Conservation (phyloP, 2,113 vertebrate species). For the Hypocryptadius cinnamomeus region DNA sequence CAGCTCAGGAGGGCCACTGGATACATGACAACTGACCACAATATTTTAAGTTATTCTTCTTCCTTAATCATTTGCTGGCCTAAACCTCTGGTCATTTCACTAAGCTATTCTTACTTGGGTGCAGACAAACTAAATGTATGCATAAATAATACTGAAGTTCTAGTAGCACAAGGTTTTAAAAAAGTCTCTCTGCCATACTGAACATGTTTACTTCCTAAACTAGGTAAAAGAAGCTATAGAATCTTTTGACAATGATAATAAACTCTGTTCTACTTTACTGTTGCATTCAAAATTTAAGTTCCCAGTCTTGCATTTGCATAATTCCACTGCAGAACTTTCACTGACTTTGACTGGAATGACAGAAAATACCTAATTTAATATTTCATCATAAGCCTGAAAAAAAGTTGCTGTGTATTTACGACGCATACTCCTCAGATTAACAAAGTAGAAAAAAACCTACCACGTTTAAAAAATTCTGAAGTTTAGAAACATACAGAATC, state of each 20-base stretch:
- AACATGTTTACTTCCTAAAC: neutral
- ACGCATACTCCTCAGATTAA: neutral
- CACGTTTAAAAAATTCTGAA: neutral
- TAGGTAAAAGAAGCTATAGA: neutral
- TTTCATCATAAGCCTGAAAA: neutral
- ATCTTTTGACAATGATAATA: neutral
- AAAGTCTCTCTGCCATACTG: neutral
- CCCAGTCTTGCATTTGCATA: neutral
- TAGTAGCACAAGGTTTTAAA: neutral
- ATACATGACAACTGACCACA: neutral
- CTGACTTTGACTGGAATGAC: neutral
- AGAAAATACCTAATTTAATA: neutral
- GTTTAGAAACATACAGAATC: neutral
- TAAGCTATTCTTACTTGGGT: neutral
- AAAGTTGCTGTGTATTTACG: neutral
- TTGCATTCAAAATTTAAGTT: neutral
- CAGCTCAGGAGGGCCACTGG: neutral
- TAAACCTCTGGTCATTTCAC: neutral
- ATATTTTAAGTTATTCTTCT: neutral
- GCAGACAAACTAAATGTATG: neutral
- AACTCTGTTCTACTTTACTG: neutral
- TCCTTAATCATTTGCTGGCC: neutral
- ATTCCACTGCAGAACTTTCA: neutral
- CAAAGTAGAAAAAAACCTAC: neutral
- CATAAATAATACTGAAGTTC: neutral